These are phyloP conservation scores for Ramphastos sulfuratus DNA, from an alignment of 2,113 vertebrate genomes.

Conservation along the genomic window DNA sequence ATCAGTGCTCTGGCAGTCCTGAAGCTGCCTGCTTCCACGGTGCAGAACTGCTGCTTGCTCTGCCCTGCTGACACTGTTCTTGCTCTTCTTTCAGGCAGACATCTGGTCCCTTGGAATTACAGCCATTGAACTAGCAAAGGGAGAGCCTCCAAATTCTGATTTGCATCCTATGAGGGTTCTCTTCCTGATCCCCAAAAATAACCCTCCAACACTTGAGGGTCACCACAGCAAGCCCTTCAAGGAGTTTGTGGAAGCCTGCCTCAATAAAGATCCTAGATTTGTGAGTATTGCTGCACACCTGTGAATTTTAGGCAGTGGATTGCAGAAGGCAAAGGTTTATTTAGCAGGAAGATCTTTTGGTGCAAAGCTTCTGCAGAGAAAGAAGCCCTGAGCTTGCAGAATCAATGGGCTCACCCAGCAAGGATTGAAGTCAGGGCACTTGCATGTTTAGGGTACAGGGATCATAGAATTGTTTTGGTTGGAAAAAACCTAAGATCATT, in stretches of 20 bases:
- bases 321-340: background rate
- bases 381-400: background rate
- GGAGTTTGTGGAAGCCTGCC: conserved; percentile 96
- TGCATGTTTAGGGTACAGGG: background rate
- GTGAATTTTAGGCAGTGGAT: background rate
- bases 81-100: conserved; percentile 84
- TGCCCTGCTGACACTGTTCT: background rate
- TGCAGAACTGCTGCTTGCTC: background rate
- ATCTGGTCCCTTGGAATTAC: conserved; percentile 99
- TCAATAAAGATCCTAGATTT: conserved; percentile 97
- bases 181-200: conserved; percentile 98
- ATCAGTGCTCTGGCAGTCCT: background rate
- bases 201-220: conserved; percentile 93
- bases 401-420: background rate
- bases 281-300: conserved; percentile 78
- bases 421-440: background rate
- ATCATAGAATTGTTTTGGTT: no score
- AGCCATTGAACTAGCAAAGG: conserved; percentile 96
- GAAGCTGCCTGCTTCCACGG: background rate
- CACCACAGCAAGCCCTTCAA: conserved; percentile 98
- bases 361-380: background rate
- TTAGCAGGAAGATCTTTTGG: background rate
- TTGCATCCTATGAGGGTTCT: conserved; percentile 98
- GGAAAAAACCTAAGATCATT: no score
- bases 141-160: conserved; percentile 97